Evolutionary conservation across 2,888 invertebrate genomes (phyloP), one percentile per base, ranked within the genome.

Genomic region (Zygogramma bicolorata): DNA sequence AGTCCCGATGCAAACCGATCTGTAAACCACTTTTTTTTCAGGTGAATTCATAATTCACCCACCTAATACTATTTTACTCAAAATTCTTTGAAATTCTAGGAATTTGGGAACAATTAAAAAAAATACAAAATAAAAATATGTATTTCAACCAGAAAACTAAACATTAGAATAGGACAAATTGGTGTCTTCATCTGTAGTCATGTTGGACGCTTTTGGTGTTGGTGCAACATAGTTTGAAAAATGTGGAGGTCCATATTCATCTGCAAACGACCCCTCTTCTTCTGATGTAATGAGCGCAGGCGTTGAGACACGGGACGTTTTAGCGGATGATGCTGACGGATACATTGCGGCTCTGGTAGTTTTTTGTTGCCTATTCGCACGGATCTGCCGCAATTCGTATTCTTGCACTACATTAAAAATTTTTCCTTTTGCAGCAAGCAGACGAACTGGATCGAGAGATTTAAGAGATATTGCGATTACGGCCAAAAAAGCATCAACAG

Each of bases 401-500:
- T 70, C 65, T 31, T 78, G 78, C 15, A 77, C 78, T 8, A 77
- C 20, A 38, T 20, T 38, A 61, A 78, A 78, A 66, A 77, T 78
- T 46, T 68, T 69, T 8, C 73, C 72, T 73, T 78, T 78, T 27
- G 75, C 77, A 15, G 57, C 53, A 68, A 60, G 58, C 7, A 77
- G 65, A 49, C 34, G 71, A 34, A 75, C 10, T 8, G 77, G 75
- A 60, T 78, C 58, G 0, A 78, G 69, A 1, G 75, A 73, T 71
- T 77, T 77, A 5, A 78, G 75, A 46, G 75, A 31, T 46, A 74
- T 71, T 13, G 76, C 77, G 1, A 78, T 75, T 15, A 75, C 78
- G 25, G 59, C 68, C 65, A 80, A 75, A 73, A 78, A 80, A 68
- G 70, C 77, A 76, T 79, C 79, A 60, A 79, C 76, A 42, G 77